These are phyloP conservation scores for Cyanoliseus patagonus DNA, from an alignment of 2,113 vertebrate genomes.

Conservation along the genomic window DNA sequence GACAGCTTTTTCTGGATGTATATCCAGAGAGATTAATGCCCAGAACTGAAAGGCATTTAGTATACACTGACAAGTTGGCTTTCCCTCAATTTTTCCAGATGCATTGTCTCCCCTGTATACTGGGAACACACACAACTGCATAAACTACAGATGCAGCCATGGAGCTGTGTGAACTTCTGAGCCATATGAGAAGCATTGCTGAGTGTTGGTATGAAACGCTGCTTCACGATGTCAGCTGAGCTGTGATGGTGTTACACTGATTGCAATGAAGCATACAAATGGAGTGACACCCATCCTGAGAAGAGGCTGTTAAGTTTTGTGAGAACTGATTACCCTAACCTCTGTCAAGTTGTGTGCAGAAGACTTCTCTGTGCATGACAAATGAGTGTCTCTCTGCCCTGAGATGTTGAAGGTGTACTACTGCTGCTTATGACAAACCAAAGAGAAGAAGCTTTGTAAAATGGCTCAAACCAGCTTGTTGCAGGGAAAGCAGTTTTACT, in stretches of 20 bases:
- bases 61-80: constrained; percentile 45
- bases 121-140: constrained; percentile 36
- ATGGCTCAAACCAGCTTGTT: constrained; percentile 98
- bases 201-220: constrained; percentile 3
- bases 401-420: constrained; percentile 53
- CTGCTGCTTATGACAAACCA: constrained; percentile 75
- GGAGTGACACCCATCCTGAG: constrained; percentile 43
- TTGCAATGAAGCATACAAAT: background rate
- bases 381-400: background rate
- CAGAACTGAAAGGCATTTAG: constrained; percentile 45
- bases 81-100: constrained; percentile 70
- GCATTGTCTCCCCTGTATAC: constrained; percentile 51
- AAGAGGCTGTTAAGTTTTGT: constrained; percentile 5
- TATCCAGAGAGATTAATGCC: constrained; percentile 61
- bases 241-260: background rate
- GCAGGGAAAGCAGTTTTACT: constrained; percentile 97
- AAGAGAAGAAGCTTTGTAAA: constrained; percentile 77
- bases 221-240: constrained; percentile 56
- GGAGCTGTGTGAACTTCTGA: constrained; percentile 62
- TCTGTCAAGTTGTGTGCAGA: background rate
- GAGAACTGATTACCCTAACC: background rate
- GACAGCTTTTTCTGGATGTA: constrained; percentile 52
- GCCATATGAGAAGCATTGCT: constrained; percentile 21
- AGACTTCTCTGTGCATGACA: background rate
- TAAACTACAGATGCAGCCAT: constrained; percentile 67